Base-by-base conservation (phyloP, 2,797 vertebrate genomes). In the Pseudochaenichthys georgianus region DNA sequence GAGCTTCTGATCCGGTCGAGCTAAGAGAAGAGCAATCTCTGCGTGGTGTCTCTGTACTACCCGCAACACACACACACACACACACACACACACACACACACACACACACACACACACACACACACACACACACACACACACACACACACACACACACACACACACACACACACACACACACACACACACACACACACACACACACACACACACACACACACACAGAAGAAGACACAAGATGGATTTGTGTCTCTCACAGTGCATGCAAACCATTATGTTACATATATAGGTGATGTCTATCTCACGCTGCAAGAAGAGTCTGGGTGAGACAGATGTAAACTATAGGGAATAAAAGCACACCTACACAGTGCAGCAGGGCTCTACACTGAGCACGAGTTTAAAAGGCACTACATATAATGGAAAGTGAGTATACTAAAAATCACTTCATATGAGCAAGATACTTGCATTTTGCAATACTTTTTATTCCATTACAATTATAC, bases 1-100 rank as follows among this genome's bases (percentile, higher is more conserved):
- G 89, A 90, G 73, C 69, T 67, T 81, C 79, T 89, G 85, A 90
- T 90, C 23, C 23, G 87, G 87, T 79, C 53, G 68, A 73, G 81
- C 83, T 85, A 73, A 21, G 77, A 89, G 77, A 77, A 78, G 73
- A 87, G 80, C 51, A 77, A 62, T 80, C 58, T 78, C 73, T 83
- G 31, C 75, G 77, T 73, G 80, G 73, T 86, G 80, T 83, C 75
- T 68, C 79, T 75, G 73, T 85, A 28, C 23, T 28, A 28, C 68
- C 68, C 52, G 70, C 65, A 38, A 38, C 63, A 17, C 42, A 23
- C 70, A 72, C n/a, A 67, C 15, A 17, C 60, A 71, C 61, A 67
- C 34, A 71, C 72, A 3, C 23, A 28, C 23, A 28, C 23, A 28
- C 23, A 28, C 23, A 28, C 23, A 28, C 23, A 3, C 23, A 1